Evolutionary conservation across 2,888 invertebrate species (phyloP), one percentile per base, ranked within the genome.

Genomic region (Tenthredo mesomela): DNA sequence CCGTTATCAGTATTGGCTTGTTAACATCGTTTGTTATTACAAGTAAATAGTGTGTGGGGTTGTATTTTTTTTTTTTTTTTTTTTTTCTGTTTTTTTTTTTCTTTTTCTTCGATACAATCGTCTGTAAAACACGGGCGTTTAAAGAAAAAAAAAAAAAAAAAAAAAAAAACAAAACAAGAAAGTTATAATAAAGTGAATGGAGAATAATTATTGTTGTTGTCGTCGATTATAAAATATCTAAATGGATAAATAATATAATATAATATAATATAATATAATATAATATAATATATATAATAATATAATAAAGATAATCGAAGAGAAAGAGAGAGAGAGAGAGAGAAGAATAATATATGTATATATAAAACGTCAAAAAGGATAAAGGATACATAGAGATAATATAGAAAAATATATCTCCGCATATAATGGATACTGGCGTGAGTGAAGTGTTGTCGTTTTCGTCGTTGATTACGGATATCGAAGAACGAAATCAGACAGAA

Each of bases 351-450:
- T n/a, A 18, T 50, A 18, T 18, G 5, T 21, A 47, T 18, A 50
- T n/a, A 61, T 21, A 21, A 25, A 21, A 58, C 0, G 9, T n/a
- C n/a, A n/a, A 58, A 18, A 6, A 58, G 37, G 18, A 54, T 54
- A n/a, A n/a, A n/a, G n/a, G n/a, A n/a, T n/a, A n/a, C n/a, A n/a
- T n/a, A n/a, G n/a, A n/a, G n/a, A n/a, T n/a, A n/a, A n/a, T n/a
- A n/a, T n/a, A n/a, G n/a, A n/a, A n/a, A n/a, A n/a, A n/a, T n/a
- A n/a, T 40, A 18, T 71, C 12, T 67, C 43, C 65, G 87, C 88
- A 87, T 89, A 89, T 90, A 87, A 90, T 90, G 90, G 88, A 90
- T 89, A 89, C 89, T 90, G 87, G 86, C 86, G 90, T 87, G 88
- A 88, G 89, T 87, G 87, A 85, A 71, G 85, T 84, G 88, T 87